Conservation (phyloP, 2,113 vertebrate species). For the Apteryx mantelli region DNA sequence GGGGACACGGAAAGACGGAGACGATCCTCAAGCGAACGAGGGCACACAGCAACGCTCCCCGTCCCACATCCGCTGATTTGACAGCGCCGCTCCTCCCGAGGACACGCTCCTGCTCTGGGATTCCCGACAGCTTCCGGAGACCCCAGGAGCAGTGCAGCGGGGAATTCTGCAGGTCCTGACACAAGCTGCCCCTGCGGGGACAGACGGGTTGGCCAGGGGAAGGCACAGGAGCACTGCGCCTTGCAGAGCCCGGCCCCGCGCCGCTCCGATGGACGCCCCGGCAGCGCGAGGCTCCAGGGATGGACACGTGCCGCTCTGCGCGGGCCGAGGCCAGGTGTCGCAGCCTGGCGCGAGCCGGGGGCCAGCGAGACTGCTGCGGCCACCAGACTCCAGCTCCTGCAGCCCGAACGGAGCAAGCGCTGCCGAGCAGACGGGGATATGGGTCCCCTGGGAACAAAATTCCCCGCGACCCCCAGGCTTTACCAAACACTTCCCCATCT, state of each 20-base stretch:
- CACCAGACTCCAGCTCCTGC: rapidly evolving
- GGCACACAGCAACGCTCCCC: not conserved
- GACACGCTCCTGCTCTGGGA: not conserved
- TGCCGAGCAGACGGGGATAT: conserved; percentile 8
- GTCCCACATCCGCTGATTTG: not conserved
- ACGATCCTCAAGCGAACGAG: not conserved
- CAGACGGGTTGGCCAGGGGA: not conserved
- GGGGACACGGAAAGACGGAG: not conserved
- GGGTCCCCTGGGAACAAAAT: not conserved
- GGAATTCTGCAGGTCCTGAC: not conserved
- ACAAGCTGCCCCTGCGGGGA: not conserved
- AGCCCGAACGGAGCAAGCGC: not conserved
- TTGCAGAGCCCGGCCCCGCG: too few relatives aligned
- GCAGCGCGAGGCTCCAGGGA: too few relatives aligned
- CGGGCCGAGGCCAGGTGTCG: too few relatives aligned
- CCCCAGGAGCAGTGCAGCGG: not conserved
- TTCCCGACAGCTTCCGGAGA: not conserved
- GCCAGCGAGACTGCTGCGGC: not conserved
- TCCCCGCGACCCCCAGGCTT: not conserved
- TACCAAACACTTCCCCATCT: conserved; percentile 28
- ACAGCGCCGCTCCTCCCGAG: not conserved
- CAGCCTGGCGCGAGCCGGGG: not conserved
- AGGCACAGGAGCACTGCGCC: not conserved
- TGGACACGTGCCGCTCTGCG: too few relatives aligned
- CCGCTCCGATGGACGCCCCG: too few relatives aligned